phyloP scores from a whole-genome alignment of 2,797 vertebrate species.

The Chaetodon trifasciatus region DNA sequence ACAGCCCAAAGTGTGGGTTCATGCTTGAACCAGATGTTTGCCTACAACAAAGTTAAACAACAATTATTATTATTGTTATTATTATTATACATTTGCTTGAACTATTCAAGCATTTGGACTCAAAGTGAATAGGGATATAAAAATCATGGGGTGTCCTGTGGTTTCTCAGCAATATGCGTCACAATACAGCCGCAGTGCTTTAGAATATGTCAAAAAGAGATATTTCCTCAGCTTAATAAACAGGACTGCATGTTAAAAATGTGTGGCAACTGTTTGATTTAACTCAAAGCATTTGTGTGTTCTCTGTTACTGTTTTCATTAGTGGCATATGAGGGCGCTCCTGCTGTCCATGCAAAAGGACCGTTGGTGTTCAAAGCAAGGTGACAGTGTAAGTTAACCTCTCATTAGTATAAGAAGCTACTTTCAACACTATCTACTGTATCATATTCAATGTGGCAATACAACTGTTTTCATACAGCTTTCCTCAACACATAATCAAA shows the following conservation, averaged over 20 bases:
- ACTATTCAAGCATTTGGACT: neutral
- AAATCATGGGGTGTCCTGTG: neutral
- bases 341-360: neutral
- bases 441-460: neutral
- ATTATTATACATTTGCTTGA: neutral
- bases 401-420: neutral
- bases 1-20: slow-evolving; percentile 49
- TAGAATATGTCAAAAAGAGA: neutral
- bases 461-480: neutral
- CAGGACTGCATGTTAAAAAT: neutral
- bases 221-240: no score
- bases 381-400: neutral
- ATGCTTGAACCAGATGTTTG: slow-evolving; percentile 76
- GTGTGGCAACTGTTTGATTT: neutral
- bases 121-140: neutral
- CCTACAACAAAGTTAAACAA: slow-evolving; percentile 67
- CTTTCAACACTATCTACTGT: no score
- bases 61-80: neutral
- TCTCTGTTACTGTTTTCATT: neutral
- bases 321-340: no score
- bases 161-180: neutral
- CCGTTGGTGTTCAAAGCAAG: neutral
- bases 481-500: neutral
- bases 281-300: neutral
- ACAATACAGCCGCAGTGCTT: neutral